phyloP scores from a whole-genome alignment of 2,113 vertebrate genomes.

The Ophiodon elongatus region DNA sequence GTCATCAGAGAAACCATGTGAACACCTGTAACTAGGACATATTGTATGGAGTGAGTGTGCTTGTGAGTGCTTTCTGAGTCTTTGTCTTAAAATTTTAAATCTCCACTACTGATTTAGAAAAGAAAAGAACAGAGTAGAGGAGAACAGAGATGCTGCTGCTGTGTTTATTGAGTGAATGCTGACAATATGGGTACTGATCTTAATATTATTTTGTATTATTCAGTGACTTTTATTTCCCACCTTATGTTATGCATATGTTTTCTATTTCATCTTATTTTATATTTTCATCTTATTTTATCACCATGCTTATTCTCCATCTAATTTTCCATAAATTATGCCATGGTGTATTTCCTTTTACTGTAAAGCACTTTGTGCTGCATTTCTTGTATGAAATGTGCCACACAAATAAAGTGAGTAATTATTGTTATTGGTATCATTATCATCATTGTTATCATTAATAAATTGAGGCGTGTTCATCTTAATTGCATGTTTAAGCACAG shows the following conservation, averaged over 20 bases:
- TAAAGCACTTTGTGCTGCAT: neutral
- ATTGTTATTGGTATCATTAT: neutral
- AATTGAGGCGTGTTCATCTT: neutral
- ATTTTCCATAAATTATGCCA: too few species aligned
- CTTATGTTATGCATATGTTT: neutral
- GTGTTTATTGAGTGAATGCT: too few species aligned
- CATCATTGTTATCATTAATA: too few species aligned
- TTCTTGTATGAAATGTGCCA: neutral
- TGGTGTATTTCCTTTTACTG: too few species aligned
- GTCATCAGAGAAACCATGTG: conserved; percentile 6
- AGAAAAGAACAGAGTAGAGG: neutral
- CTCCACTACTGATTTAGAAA: neutral
- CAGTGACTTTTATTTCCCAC: too few species aligned
- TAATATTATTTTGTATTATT: too few species aligned
- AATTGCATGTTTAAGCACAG: neutral
- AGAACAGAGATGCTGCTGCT: neutral
- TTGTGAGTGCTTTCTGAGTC: neutral
- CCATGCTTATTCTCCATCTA: too few species aligned
- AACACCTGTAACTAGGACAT: neutral
- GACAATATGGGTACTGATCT: too few species aligned
- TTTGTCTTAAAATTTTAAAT: neutral
- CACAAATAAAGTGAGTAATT: neutral
- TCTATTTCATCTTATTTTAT: neutral
- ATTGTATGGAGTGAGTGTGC: neutral
- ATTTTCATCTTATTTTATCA: too few species aligned